Evolutionary conservation across 2,888 invertebrate species (phyloP).

Genomic region (Nymphalis urticae): DNA sequence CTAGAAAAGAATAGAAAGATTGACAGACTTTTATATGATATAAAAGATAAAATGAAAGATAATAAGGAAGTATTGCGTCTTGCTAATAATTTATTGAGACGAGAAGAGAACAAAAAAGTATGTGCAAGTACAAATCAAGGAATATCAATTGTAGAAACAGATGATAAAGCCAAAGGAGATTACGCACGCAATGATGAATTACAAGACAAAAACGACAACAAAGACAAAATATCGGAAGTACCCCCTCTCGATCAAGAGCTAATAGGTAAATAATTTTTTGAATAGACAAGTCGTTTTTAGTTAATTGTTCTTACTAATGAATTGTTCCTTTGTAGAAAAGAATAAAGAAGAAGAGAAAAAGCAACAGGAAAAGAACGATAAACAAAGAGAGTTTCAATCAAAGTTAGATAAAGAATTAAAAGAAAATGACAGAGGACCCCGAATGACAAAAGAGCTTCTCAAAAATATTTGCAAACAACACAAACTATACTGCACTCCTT

Average conservation of each 20-base stretch:
- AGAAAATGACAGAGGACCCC: conserved; percentile 62
- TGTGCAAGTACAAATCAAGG: conserved; percentile 41
- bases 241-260: conserved; percentile 34
- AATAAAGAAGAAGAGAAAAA: conserved; percentile 49
- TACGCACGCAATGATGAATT: conserved; percentile 40
- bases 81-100: conserved; percentile 64
- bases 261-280: conserved; percentile 31
- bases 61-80: conserved; percentile 68
- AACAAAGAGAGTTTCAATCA: conserved; percentile 54
- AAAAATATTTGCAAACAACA: conserved; percentile 91
- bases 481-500: conserved; percentile 92
- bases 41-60: conserved; percentile 74
- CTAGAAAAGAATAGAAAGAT: conserved; percentile 61
- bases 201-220: conserved; percentile 11
- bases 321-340: conserved; percentile 16
- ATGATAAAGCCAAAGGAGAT: conserved; percentile 59
- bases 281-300: not conserved
- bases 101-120: conserved; percentile 57
- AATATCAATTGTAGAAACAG: conserved; percentile 40
- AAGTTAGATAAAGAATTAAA: conserved; percentile 66
- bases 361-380: conserved; percentile 56
- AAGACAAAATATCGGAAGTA: conserved; percentile 31
- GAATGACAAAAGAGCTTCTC: conserved; percentile 91
- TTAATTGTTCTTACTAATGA: not conserved
- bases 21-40: conserved; percentile 61